Percentiles rank a stretch among this genome's conserved stretches.
phyloP scores from a whole-genome alignment of 2,888 invertebrate species.

The Dynastes hyllus region DNA sequence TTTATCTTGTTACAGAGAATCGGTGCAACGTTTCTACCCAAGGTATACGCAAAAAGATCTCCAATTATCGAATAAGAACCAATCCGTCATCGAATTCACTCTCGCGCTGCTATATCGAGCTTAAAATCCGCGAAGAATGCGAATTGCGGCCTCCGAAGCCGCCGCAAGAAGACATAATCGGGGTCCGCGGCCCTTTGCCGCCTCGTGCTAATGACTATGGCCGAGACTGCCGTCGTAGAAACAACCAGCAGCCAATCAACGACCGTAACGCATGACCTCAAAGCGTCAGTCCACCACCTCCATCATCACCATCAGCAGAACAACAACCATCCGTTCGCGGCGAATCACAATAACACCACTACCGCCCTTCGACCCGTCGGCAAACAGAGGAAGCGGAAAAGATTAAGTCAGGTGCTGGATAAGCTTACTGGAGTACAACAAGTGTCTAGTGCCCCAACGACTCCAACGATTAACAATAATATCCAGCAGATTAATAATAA shows the following conservation, averaged over 20 bases:
- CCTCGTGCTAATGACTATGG: slow-evolving; percentile 82
- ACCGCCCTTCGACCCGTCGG: slow-evolving; percentile 70
- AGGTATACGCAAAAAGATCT: neutral
- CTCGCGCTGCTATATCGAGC: slow-evolving; percentile 20
- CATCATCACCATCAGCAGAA: slow-evolving; percentile 62
- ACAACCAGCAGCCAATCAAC: slow-evolving; percentile 64
- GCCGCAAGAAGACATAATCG: slow-evolving; percentile 52
- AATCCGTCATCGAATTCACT: neutral
- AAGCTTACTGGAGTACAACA: slow-evolving; percentile 75
- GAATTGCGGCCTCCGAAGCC: slow-evolving; percentile 54
- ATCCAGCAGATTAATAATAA: slow-evolving; percentile 69
- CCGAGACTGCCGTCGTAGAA: slow-evolving; percentile 76
- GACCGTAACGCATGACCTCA: slow-evolving; percentile 66
- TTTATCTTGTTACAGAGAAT: slow-evolving; percentile 46
- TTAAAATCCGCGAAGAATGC: slow-evolving; percentile 58
- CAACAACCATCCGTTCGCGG: slow-evolving; percentile 77
- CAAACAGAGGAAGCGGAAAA: slow-evolving; percentile 84
- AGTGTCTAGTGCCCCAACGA: slow-evolving; percentile 57
- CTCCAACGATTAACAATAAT: slow-evolving; percentile 72
- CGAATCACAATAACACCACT: slow-evolving; percentile 73
- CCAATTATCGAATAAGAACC: neutral
- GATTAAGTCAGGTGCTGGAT: slow-evolving; percentile 87
- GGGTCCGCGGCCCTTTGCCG: slow-evolving; percentile 76
- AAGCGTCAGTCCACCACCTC: slow-evolving; percentile 55
- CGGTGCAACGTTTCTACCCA: slow-evolving; percentile 2